Percentiles rank a stretch among this genome's conserved stretches.
phyloP scores from a whole-genome alignment of 1,140 invertebrate species.

The Leptinotarsa defecta region DNA sequence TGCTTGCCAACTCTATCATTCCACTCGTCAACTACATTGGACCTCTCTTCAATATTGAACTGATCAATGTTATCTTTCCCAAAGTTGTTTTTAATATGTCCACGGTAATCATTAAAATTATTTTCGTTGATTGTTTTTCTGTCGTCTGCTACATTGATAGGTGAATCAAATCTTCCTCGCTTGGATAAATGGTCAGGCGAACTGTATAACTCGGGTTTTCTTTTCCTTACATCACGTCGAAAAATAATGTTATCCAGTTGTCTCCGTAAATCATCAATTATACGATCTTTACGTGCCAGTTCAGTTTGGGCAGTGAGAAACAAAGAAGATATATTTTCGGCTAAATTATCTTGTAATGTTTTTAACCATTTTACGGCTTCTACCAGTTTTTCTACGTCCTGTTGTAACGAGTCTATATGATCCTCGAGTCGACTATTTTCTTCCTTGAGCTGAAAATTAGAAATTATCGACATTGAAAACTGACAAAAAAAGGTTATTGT shows the following conservation, averaged over 20 bases:
- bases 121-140: no score
- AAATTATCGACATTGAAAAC: conserved; percentile 7
- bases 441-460: conserved; percentile 29
- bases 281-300: conserved; percentile 57
- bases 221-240: not conserved
- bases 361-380: conserved; percentile 23
- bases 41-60: no score
- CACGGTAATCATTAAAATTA: no score
- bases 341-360: conserved; percentile 29
- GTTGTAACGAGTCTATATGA: conserved; percentile 23
- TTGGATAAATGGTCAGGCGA: no score
- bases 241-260: conserved; percentile 33
- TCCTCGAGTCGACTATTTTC: conserved; percentile 53
- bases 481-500: conserved; percentile 15
- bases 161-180: no score
- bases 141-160: no score
- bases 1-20: no score
- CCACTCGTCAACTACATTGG: no score
- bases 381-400: conserved; percentile 32
- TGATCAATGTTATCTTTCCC: no score
- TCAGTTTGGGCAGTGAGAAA: conserved; percentile 59
- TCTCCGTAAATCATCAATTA: conserved; percentile 54
- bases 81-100: no score
- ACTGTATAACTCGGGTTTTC: not conserved
- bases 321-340: conserved; percentile 55